Conservation (phyloP, 2,797 vertebrate genomes). For the Podarcis siculus region DNA sequence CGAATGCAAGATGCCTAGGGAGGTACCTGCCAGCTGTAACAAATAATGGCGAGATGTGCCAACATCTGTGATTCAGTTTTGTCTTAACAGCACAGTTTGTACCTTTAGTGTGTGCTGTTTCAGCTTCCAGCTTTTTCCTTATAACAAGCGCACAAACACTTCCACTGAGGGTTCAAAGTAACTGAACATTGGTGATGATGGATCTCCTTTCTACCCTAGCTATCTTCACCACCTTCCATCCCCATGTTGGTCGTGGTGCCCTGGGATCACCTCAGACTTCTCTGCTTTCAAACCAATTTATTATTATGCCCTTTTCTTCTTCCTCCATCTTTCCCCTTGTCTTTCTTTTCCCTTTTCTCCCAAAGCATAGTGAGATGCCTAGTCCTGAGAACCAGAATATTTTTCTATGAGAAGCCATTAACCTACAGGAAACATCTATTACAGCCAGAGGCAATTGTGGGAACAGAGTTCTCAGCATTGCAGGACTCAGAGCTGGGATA, state of each 20-base stretch:
- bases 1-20: background rate
- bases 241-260: too few species aligned
- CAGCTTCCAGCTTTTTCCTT: background rate
- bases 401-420: too few species aligned
- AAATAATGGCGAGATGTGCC: fast-evolving
- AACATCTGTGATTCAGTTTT: background rate
- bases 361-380: background rate
- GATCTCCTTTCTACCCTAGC: background rate
- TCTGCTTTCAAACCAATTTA: background rate
- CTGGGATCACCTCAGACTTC: too few species aligned
- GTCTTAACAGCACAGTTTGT: background rate
- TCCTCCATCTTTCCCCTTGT: background rate
- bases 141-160: background rate
- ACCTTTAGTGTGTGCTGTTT: background rate
- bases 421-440: too few species aligned
- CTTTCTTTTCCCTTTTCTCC: background rate
- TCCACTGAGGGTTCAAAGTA: background rate
- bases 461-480: too few species aligned
- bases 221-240: background rate
- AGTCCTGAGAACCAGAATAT: background rate
- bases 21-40: background rate
- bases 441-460: too few species aligned
- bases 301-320: background rate
- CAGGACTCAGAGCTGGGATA: too few species aligned
- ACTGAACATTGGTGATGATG: background rate